A percentile compares a stretch with the other conserved stretches of the same genome.
Evolutionary conservation across 2,888 invertebrate genomes (phyloP).

Genomic region (Hoplodrina blanda): DNA sequence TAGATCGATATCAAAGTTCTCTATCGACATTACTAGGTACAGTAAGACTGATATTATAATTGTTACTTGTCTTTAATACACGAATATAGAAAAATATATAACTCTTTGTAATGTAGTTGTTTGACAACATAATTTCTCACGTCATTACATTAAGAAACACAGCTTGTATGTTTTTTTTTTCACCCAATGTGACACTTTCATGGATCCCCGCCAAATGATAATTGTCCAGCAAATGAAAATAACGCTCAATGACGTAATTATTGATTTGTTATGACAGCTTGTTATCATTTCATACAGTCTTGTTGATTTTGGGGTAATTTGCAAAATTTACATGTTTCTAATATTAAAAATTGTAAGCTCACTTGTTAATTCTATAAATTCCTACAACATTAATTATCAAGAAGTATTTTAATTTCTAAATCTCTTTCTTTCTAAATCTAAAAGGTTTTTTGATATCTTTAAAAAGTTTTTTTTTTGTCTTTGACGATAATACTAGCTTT

Average conservation of each 20-base stretch:
- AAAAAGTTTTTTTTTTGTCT: too few relatives aligned
- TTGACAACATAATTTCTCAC: conserved; percentile 60
- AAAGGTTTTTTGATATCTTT: too few relatives aligned
- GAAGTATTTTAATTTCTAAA: too few relatives aligned
- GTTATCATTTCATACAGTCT: conserved; percentile 11
- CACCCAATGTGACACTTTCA: conserved; percentile 62
- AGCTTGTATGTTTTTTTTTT: conserved; percentile 42
- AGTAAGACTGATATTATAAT: conserved; percentile 21
- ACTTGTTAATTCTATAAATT: too few relatives aligned
- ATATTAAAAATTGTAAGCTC: too few relatives aligned
- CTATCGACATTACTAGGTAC: too few relatives aligned
- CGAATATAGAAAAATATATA: conserved; percentile 16
- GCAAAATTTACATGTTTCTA: too few relatives aligned
- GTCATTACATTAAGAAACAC: conserved; percentile 53
- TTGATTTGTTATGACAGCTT: conserved; percentile 33
- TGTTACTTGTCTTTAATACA: conserved; percentile 8
- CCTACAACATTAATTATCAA: too few relatives aligned
- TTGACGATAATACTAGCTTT: too few relatives aligned
- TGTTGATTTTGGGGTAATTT: conserved; percentile 4
- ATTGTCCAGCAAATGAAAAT: conserved; percentile 64
- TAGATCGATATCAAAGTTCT: not conserved
- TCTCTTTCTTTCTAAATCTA: too few relatives aligned
- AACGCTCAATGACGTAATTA: conserved; percentile 53
- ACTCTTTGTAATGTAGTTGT: conserved; percentile 37
- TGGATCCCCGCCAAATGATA: conserved; percentile 73